Evolutionary conservation across 2,113 vertebrate genomes (phyloP), one percentile per base, ranked within the genome.

Genomic region (Pelmatolapia mariae): DNA sequence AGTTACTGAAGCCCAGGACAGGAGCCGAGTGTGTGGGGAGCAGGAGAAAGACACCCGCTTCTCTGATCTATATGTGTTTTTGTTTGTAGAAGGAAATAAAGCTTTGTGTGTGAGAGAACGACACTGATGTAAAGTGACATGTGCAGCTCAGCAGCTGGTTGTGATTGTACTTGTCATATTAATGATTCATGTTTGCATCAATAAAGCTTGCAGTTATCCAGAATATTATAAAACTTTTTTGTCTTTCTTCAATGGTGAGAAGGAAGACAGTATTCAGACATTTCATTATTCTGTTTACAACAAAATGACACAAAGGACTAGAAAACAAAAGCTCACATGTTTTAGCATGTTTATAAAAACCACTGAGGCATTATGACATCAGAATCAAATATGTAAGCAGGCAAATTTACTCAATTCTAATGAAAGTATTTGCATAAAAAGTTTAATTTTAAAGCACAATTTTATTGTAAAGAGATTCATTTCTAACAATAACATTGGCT

Each of bases 271-370:
- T n/a, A 52, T 52, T 5, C 18, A 52, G 18, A 52, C 50, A 52
- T 52, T 52, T 52, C 0, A n/a, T 10, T 52, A n/a, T 52, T 52
- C 19, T 52, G 50, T 52, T 52, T 52, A 52, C 50, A 52, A 52
- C 0, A 52, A 52, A n/a, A 52, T n/a, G 0, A n/a, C 50, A 52
- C 50, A 52, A 19, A 52, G 50, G 8, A 52, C 18, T 52, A 52
- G 50, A 52, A 10, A 52, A 52, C 50, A 52, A 3, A 38, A 8
- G 0, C 47, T 1, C 0, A 52, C 18, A 0, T 52, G 8, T 52
- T 52, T n/a, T 10, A 52, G n/a, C 0, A 1, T 52, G 0, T 52
- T 9, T 19, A n/a, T 4, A 52, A 52, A 52, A 19, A 19, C 0
- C 18, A 52, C 18, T 19, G 50, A 52, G 18, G 18, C 50, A 52